Percentiles rank a stretch among this genome's conserved stretches.
These are phyloP conservation scores for Cetoscarus ocellatus DNA, from an alignment of 2,797 vertebrate species.

Conservation along the genomic window DNA sequence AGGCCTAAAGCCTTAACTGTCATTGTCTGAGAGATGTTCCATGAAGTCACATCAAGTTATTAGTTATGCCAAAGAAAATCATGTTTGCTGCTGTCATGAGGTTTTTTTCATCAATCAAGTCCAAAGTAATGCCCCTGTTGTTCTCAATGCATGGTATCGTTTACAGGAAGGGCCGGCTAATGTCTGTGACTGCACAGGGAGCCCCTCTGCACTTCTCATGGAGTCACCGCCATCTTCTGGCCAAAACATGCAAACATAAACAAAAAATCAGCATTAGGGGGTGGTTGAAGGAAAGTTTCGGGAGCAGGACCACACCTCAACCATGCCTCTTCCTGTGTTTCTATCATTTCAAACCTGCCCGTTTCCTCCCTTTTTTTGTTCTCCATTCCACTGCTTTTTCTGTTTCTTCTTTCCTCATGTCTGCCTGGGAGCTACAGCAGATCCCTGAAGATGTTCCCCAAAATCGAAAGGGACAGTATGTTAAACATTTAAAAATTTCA, in stretches of 20 bases:
- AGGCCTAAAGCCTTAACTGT: conserved; percentile 54
- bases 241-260: neutral
- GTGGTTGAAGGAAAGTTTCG: no score
- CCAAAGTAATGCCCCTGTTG: neutral
- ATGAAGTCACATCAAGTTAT: conserved; percentile 30
- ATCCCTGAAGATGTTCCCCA: no score
- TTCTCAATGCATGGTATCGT: neutral
- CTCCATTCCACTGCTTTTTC: no score
- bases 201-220: neutral
- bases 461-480: no score
- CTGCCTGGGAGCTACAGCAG: no score
- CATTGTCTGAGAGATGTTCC: conserved; percentile 28
- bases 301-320: no score
- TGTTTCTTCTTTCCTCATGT: no score
- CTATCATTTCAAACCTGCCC: no score
- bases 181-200: neutral
- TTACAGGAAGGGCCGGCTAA: neutral
- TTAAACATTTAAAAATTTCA: no score
- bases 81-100: conserved; percentile 22
- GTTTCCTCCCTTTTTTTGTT: no score
- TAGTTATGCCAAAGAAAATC: conserved; percentile 31
- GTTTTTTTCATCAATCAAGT: conserved; percentile 26
- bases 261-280: neutral
- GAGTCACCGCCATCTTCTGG: conserved; percentile 53
- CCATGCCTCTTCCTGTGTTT: no score